These are phyloP conservation scores for Echinarachnius parma DNA, from an alignment of 53 echinoderm and acorn worm species.

Conservation along the genomic window DNA sequence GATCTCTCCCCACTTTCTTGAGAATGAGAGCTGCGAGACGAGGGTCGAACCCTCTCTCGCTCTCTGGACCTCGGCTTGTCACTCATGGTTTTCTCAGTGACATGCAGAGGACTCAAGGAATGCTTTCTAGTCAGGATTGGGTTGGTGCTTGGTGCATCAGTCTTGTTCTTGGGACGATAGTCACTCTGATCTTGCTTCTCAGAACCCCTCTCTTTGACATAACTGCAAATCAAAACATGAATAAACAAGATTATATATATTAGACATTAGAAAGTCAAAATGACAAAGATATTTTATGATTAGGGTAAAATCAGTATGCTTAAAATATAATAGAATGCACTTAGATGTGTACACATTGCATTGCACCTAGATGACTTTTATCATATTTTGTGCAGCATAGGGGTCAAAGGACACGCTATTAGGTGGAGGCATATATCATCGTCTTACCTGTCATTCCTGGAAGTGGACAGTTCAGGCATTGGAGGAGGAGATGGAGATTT, in stretches of 20 bases:
- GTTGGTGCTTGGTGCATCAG: slow-evolving; percentile 5
- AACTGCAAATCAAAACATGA: too few relatives aligned
- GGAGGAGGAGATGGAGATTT: slow-evolving; percentile 29
- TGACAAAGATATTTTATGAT: too few relatives aligned
- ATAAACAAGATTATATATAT: too few relatives aligned
- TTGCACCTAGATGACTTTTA: background rate
- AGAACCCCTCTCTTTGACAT: too few relatives aligned
- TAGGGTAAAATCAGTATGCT: too few relatives aligned
- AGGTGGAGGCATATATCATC: too few relatives aligned
- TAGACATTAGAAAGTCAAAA: too few relatives aligned
- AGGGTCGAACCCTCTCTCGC: background rate
- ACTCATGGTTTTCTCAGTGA: background rate
- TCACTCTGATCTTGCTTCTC: too few relatives aligned
- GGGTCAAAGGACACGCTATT: background rate
- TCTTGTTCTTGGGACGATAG: background rate
- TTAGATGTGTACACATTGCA: too few relatives aligned
- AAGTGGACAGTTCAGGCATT: background rate
- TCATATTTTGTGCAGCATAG: background rate
- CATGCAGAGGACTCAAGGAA: slow-evolving; percentile 18
- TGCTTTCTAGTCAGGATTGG: slow-evolving; percentile 20
- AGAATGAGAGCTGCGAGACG: too few relatives aligned
- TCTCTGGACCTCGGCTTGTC: background rate
- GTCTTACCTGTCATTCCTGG: slow-evolving; percentile 20
- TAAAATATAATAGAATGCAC: too few relatives aligned
- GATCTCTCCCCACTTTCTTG: background rate